Base-by-base conservation (phyloP, 2,888 invertebrate genomes). In the Parnassius orleans region DNA sequence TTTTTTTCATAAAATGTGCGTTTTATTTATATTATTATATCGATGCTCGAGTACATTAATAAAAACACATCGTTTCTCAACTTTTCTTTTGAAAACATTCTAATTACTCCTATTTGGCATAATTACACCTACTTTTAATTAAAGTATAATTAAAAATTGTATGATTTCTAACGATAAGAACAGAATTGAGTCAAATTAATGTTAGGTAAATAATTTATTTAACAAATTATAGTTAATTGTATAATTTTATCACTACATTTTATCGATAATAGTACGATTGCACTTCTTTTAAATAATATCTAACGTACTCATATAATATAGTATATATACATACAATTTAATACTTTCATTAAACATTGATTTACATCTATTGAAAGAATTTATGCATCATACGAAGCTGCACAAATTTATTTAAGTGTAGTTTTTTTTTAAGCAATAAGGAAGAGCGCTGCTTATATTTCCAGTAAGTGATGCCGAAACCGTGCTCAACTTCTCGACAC, bases 231-330 rank as follows among this genome's bases (percentile, higher is more conserved):
- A 19, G 19, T 48, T 19, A 53, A 47, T 72, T 63, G 63, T 64
- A 69, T 65, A 65, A 69, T 69, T 66, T 53, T 54, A 73, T 69
- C 64, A 71, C 69, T 72, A 73, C 71, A 67, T 70, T 67, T 54
- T 69, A 67, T 76, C 68, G 72, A 73, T 75, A 80, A 77, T 83
- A 84, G 73, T 81, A 87, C 79, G 84, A 89, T 88, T 89, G 88
- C 88, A 88, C 87, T 81, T 87, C 14, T 69, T 77, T 79, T 77
- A 78, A 83, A 80, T 81, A 83, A 75, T 78, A 78, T 64, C 72
- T 76, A 74, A 70, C 81, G 68, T 80, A 57, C 24, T 53, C 33
- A 57, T 50, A 79, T 33, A 33, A 33, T 33, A 33, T 33, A 33
- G 33, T 33, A 33, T 33, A 19, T 80, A 75, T 78, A 80, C 79